Evolutionary conservation across 2,113 vertebrate genomes (phyloP).

Genomic region (Morone chrysops): DNA sequence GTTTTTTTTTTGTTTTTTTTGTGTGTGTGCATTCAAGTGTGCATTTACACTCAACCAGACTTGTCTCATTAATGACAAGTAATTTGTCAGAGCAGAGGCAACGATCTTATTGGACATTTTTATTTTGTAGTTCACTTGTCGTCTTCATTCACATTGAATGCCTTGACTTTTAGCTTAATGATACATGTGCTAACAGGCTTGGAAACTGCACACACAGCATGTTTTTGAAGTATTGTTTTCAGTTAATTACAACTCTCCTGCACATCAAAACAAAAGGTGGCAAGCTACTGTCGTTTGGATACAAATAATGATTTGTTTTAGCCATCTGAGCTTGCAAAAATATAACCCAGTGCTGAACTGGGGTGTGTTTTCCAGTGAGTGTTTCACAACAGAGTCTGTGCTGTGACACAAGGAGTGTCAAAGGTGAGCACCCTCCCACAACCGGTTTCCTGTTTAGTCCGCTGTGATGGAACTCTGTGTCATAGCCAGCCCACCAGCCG

Average conservation of each 20-base stretch:
- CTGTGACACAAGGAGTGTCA: slow-evolving; percentile 67
- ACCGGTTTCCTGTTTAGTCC: slow-evolving; percentile 72
- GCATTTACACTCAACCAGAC: slow-evolving; percentile 13
- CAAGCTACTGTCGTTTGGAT: slow-evolving; percentile 12
- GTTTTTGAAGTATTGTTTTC: slow-evolving; percentile 42
- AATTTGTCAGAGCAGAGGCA: slow-evolving; percentile 27
- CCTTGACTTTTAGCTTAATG: not conserved
- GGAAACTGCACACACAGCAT: slow-evolving; percentile 22
- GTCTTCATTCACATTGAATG: not conserved
- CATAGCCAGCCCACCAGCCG: slow-evolving; percentile 30
- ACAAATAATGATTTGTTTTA: slow-evolving; percentile 30
- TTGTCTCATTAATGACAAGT: slow-evolving; percentile 40
- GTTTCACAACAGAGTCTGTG: slow-evolving; percentile 64
- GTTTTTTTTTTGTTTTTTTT: not conserved
- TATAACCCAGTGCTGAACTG: slow-evolving; percentile 60
- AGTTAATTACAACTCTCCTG: slow-evolving; percentile 39
- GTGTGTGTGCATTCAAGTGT: not conserved
- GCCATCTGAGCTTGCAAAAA: slow-evolving; percentile 46
- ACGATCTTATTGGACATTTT: slow-evolving; percentile 8
- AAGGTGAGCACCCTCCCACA: slow-evolving; percentile 72
- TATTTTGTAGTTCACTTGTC: not conserved
- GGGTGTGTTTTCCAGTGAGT: slow-evolving; percentile 68
- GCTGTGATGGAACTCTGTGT: slow-evolving; percentile 48
- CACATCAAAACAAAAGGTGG: slow-evolving; percentile 37
- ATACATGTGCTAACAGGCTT: not conserved